A percentile compares a stretch with the other conserved stretches of the same genome.
phyloP scores from a whole-genome alignment of 2,797 vertebrate species.

The Enteromius mattozi region DNA sequence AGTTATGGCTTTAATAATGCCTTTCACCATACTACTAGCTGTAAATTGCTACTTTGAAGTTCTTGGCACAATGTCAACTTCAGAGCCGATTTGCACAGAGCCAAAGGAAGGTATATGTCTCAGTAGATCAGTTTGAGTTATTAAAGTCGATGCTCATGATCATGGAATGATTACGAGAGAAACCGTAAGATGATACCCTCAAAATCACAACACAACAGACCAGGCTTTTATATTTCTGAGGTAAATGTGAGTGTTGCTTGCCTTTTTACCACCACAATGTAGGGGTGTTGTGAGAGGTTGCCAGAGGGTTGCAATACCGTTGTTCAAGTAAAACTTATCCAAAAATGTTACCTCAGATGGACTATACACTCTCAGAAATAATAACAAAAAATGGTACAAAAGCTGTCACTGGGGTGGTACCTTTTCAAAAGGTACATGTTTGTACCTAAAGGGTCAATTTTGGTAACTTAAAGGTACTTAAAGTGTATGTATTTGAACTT shows the following conservation, averaged over 20 bases:
- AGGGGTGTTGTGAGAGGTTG: neutral
- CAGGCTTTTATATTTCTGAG: neutral
- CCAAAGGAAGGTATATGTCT: neutral
- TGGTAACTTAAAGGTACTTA: too few species aligned
- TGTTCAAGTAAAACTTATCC: neutral
- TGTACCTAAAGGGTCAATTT: too few species aligned
- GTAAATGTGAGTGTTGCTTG: neutral
- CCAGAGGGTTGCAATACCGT: neutral
- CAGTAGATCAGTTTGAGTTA: conserved; percentile 24
- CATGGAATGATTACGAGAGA: conserved; percentile 17
- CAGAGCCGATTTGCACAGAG: neutral
- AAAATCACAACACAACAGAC: neutral
- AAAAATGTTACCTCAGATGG: neutral
- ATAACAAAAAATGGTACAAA: too few species aligned
- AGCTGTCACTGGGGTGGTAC: too few species aligned
- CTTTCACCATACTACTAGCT: neutral
- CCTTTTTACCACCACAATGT: neutral
- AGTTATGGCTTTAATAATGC: conserved; percentile 15
- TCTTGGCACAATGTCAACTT: conserved; percentile 9
- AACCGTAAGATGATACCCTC: neutral
- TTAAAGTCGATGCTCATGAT: neutral
- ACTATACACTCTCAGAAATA: too few species aligned
- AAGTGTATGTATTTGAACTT: too few species aligned
- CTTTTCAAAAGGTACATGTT: too few species aligned
- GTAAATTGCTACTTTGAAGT: conserved; percentile 19